These are phyloP conservation scores for Apodemia duryi DNA, from an alignment of 2,888 invertebrate species.

Conservation along the genomic window DNA sequence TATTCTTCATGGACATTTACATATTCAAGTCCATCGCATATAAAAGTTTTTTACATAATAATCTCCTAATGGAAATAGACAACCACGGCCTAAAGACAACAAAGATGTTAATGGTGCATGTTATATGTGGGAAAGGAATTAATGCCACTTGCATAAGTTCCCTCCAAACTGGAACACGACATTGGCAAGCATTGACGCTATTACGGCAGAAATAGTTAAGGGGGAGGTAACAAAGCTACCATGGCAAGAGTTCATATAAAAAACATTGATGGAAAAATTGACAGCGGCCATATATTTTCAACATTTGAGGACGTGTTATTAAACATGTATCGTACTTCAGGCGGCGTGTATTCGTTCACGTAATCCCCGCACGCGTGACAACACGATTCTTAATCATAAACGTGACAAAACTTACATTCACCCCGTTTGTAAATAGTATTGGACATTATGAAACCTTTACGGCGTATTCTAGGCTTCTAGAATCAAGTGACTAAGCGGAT, in stretches of 20 bases:
- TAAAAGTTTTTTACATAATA: no score
- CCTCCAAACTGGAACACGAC: no score
- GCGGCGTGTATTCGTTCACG: slow-evolving; percentile 2
- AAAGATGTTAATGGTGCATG: no score
- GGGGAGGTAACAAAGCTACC: no score
- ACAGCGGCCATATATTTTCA: neutral
- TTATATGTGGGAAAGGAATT: no score
- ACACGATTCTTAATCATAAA: slow-evolving; percentile 4
- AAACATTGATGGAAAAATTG: neutral
- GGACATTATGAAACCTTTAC: neutral
- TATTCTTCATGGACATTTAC: no score
- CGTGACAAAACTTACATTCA: slow-evolving; percentile 12
- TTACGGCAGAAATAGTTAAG: no score
- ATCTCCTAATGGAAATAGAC: no score
- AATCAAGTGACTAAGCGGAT: neutral
- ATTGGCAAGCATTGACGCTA: no score
- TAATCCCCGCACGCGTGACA: slow-evolving; percentile 7
- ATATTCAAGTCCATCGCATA: no score
- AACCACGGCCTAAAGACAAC: no score
- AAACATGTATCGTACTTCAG: neutral
- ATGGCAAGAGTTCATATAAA: neutral
- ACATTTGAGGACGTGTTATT: slow-evolving; percentile 15
- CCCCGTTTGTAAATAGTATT: slow-evolving; percentile 7
- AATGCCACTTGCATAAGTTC: no score
- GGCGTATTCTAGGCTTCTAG: neutral